These are phyloP conservation scores for Pagetopsis macropterus DNA, from an alignment of 2,797 vertebrate genomes.

Conservation along the genomic window DNA sequence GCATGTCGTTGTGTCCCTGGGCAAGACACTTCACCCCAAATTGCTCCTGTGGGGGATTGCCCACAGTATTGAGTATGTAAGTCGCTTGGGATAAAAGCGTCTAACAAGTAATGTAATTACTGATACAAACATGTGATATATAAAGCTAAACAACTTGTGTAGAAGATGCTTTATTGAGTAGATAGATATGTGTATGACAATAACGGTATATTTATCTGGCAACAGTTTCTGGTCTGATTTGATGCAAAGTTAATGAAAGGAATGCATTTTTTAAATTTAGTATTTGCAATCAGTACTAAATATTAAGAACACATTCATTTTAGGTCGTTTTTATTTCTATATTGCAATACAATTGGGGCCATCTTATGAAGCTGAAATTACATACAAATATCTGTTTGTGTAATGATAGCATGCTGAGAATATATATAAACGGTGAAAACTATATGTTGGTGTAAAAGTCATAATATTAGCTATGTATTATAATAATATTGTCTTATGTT, in stretches of 20 bases:
- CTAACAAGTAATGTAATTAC: no score
- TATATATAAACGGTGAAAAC: neutral
- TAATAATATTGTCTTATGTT: neutral
- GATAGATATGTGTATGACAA: neutral
- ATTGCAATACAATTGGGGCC: neutral
- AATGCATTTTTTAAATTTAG: neutral
- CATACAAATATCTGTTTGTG: slow-evolving; percentile 8
- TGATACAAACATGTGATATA: no score
- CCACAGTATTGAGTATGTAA: no score
- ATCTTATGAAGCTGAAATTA: neutral
- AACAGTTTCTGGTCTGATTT: neutral
- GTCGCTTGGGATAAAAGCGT: no score
- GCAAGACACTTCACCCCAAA: no score
- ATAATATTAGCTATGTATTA: neutral
- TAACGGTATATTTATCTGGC: neutral
- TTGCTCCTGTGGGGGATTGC: no score
- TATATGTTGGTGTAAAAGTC: neutral
- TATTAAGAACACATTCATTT: neutral
- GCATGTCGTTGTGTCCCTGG: no score
- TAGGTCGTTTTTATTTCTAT: neutral
- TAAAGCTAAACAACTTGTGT: no score
- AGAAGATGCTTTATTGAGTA: neutral
- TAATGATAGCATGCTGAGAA: neutral
- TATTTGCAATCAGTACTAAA: no score
- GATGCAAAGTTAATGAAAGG: neutral